These are phyloP conservation scores for Sycobia sp. DNA, from an alignment of 1,140 invertebrate species.

Conservation along the genomic window DNA sequence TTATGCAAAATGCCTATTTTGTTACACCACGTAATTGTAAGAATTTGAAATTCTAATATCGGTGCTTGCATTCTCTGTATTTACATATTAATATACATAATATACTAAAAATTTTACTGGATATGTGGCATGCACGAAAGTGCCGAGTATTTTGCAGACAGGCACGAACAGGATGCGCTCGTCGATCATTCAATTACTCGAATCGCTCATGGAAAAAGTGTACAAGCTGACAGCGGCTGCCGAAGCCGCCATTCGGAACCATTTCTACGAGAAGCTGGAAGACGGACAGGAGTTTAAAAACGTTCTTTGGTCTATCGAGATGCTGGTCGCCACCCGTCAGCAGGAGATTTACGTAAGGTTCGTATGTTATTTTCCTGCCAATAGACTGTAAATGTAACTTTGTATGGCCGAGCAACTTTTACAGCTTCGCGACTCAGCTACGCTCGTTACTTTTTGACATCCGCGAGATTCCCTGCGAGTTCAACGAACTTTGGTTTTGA, in stretches of 20 bases:
- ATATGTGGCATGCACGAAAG: constrained; percentile 49
- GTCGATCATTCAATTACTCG: constrained; percentile 62
- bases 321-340: constrained; percentile 66
- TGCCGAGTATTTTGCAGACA: constrained; percentile 67
- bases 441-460: too few relatives aligned
- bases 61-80: too few relatives aligned
- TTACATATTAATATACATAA: too few relatives aligned
- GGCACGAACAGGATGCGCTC: constrained; percentile 62
- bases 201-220: constrained; percentile 66
- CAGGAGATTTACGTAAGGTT: constrained; percentile 67
- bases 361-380: background rate
- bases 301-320: constrained; percentile 60
- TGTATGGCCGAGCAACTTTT: too few relatives aligned
- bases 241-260: constrained; percentile 51
- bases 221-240: constrained; percentile 67
- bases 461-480: too few relatives aligned
- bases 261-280: constrained; percentile 40
- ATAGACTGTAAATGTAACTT: too few relatives aligned
- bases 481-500: too few relatives aligned
- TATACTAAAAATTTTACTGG: too few relatives aligned
- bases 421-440: too few relatives aligned
- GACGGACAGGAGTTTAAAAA: constrained; percentile 45
- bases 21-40: too few relatives aligned
- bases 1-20: too few relatives aligned
- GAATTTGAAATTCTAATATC: too few relatives aligned